Conservation (phyloP, 2,888 invertebrate genomes). For the Rhogogaster chlorosoma region DNA sequence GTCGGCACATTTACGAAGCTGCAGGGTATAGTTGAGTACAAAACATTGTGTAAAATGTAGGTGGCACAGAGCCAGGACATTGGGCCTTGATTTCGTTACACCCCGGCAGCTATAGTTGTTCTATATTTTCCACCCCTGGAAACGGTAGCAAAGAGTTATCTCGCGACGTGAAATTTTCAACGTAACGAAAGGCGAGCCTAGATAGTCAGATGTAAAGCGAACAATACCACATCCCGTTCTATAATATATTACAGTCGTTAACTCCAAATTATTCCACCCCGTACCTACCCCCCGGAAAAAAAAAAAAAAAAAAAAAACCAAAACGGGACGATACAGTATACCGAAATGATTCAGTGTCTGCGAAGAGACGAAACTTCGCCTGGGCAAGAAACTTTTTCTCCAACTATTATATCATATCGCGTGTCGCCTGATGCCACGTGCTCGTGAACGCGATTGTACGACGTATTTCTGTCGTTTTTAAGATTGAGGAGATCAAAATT, state of each 20-base stretch:
- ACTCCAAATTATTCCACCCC: not conserved
- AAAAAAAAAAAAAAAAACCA: too few relatives aligned
- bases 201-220: not conserved
- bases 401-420: not conserved
- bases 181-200: not conserved
- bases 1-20: not conserved
- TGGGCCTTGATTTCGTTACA: not conserved
- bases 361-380: not conserved
- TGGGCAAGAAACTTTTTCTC: not conserved
- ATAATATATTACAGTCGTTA: constrained; percentile 34
- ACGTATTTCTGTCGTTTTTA: too few relatives aligned
- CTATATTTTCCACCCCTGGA: not conserved
- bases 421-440: too few relatives aligned
- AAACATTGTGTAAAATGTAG: not conserved
- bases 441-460: too few relatives aligned
- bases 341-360: constrained; percentile 2
- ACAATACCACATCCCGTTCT: not conserved
- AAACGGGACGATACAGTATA: too few relatives aligned
- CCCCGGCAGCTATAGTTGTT: not conserved
- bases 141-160: not conserved
- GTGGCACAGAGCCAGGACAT: not conserved
- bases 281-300: not conserved
- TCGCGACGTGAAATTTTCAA: not conserved
- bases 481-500: too few relatives aligned
- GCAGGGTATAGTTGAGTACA: too few relatives aligned